Percentiles rank a stretch among this genome's conserved stretches.
These are phyloP conservation scores for Diplazon laetatorius DNA, from an alignment of 2,888 invertebrate species.

Conservation along the genomic window DNA sequence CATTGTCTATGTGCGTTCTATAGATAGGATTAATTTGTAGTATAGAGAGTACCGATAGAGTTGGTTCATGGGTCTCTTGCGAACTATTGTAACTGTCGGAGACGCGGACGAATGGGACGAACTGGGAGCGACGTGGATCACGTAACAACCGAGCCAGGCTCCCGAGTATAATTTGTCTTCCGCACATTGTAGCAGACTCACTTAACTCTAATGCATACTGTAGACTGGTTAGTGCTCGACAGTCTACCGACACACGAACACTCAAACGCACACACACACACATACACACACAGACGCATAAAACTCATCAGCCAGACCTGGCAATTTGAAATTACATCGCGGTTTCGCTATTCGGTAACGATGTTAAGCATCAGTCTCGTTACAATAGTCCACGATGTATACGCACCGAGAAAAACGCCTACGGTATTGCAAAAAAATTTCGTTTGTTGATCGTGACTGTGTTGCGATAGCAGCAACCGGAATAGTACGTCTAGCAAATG, in stretches of 20 bases:
- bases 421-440: too few relatives aligned
- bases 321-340: constrained; percentile 46
- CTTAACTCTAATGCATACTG: constrained; percentile 33
- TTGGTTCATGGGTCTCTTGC: constrained; percentile 44
- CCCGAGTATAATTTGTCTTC: constrained; percentile 53
- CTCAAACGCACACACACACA: neutral
- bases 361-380: constrained; percentile 18
- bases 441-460: too few relatives aligned
- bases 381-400: constrained; percentile 1
- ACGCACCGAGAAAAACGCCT: too few relatives aligned
- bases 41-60: neutral
- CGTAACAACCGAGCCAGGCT: constrained; percentile 52
- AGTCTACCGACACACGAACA: constrained; percentile 12
- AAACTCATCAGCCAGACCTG: constrained; percentile 8
- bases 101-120: constrained; percentile 59
- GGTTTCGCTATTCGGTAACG: constrained; percentile 19
- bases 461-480: too few relatives aligned
- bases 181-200: constrained; percentile 46
- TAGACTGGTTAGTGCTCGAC: constrained; percentile 34
- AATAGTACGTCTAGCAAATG: too few relatives aligned
- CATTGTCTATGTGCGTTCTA: constrained; percentile 1
- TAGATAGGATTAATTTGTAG: neutral
- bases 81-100: constrained; percentile 56
- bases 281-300: neutral
- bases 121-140: constrained; percentile 58